Percentiles rank a stretch among this genome's conserved stretches.
Conservation (phyloP, 1,140 invertebrate species). For the Apis cerana region DNA sequence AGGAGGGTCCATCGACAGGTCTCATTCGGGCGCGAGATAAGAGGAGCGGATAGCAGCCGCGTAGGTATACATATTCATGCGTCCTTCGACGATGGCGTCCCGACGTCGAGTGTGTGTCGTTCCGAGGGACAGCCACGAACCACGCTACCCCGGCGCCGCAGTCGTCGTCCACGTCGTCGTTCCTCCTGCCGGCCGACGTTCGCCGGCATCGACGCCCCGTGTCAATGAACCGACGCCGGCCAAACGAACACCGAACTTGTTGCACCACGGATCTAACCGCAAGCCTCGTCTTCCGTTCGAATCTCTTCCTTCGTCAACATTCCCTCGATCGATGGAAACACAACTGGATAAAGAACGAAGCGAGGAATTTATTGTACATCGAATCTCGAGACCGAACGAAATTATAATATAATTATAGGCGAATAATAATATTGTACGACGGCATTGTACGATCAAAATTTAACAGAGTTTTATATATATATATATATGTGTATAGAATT, state of each 20-base stretch:
- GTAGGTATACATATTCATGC: constrained; percentile 76
- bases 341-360: no score
- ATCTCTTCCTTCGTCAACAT: not conserved
- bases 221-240: constrained; percentile 77
- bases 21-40: constrained; percentile 39
- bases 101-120: constrained; percentile 77
- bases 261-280: constrained; percentile 67
- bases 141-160: constrained; percentile 58
- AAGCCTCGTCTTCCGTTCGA: constrained; percentile 46
- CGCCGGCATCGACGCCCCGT: constrained; percentile 67
- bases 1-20: constrained; percentile 17
- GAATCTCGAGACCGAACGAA: no score
- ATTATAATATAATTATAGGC: no score
- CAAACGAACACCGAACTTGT: constrained; percentile 74
- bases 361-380: not conserved
- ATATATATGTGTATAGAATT: no score
- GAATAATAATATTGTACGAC: no score
- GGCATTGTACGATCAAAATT: no score
- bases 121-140: constrained; percentile 39
- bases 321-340: not conserved
- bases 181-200: constrained; percentile 51
- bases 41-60: not conserved
- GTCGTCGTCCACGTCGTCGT: constrained; percentile 57
- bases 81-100: constrained; percentile 80
- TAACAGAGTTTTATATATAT: no score